A percentile compares a stretch with the other conserved stretches of the same genome.
phyloP scores from a whole-genome alignment of 2,888 invertebrate genomes.

The Dendrolimus houi region DNA sequence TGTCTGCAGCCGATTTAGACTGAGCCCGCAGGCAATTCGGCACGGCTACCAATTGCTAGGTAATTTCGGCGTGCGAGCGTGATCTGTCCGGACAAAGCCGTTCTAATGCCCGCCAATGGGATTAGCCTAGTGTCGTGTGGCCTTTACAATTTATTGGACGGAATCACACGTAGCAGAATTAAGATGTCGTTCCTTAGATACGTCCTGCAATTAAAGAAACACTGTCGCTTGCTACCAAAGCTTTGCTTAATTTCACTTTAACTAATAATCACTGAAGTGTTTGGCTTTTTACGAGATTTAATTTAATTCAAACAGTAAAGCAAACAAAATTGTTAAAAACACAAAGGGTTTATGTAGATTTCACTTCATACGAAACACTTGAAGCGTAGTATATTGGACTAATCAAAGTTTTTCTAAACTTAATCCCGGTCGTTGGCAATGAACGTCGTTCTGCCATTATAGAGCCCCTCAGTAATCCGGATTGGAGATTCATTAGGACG shows the following conservation, averaged over 20 bases:
- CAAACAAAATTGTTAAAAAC: background rate
- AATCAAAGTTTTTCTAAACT: constrained; percentile 65
- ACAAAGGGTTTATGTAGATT: background rate
- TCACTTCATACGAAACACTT: background rate
- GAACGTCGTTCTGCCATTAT: constrained; percentile 54
- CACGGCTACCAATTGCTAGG: constrained; percentile 72
- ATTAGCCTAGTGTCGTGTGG: constrained; percentile 67
- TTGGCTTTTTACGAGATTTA: too few species aligned
- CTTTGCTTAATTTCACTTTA: background rate
- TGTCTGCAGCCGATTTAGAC: constrained; percentile 77
- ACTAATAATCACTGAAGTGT: background rate
- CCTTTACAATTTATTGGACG: constrained; percentile 67
- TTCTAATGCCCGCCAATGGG: constrained; percentile 70
- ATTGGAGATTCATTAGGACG: constrained; percentile 76
- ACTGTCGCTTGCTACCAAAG: background rate
- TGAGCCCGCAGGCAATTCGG: constrained; percentile 69
- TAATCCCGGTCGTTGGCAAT: constrained; percentile 55
- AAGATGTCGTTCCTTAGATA: constrained; percentile 25
- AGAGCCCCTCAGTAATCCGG: constrained; percentile 67
- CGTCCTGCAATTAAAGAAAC: too few species aligned
- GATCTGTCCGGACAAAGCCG: constrained; percentile 73
- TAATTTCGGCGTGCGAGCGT: constrained; percentile 69
- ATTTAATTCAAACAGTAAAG: too few species aligned
- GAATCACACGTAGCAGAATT: constrained; percentile 48
- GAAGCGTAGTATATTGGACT: constrained; percentile 19